A percentile compares a stretch with the other conserved stretches of the same genome.
These are phyloP conservation scores for Penaeus japonicus DNA, from an alignment of 1,140 invertebrate species.

Conservation along the genomic window DNA sequence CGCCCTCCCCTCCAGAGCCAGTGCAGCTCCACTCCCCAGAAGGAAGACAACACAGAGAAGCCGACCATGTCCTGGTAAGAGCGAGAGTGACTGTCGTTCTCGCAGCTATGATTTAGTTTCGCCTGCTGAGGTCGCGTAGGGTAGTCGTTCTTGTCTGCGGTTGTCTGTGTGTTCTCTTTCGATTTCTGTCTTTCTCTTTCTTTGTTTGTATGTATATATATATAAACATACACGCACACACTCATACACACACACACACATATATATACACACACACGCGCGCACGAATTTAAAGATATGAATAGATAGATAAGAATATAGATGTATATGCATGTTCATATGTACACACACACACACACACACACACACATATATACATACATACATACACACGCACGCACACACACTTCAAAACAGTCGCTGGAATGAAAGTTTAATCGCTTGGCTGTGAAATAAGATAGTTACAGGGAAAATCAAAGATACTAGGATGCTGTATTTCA, in stretches of 20 bases:
- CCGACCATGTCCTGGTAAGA: slow-evolving; percentile 43
- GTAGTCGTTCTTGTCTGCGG: slow-evolving; percentile 79
- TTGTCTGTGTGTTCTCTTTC: slow-evolving; percentile 73
- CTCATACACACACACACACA: background rate
- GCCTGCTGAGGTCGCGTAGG: slow-evolving; percentile 73
- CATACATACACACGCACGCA: background rate
- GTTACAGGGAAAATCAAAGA: too few species aligned
- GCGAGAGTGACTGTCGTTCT: background rate
- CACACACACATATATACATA: too few species aligned
- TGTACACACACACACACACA: background rate
- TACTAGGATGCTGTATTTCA: too few species aligned
- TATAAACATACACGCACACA: background rate
- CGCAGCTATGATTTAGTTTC: slow-evolving; percentile 74
- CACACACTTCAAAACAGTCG: background rate
- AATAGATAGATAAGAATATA: background rate
- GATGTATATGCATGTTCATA: background rate
- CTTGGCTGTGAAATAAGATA: too few species aligned
- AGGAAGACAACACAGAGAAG: slow-evolving; percentile 24
- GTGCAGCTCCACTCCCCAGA: slow-evolving; percentile 22
- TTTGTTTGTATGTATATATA: background rate
- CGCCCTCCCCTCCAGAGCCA: background rate
- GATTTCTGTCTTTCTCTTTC: background rate
- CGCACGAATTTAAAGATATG: background rate
- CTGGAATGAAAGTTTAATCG: too few species aligned
- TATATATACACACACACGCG: background rate